Base-by-base conservation (phyloP, 2,888 invertebrate species). In the Epinotia demarniana region DNA sequence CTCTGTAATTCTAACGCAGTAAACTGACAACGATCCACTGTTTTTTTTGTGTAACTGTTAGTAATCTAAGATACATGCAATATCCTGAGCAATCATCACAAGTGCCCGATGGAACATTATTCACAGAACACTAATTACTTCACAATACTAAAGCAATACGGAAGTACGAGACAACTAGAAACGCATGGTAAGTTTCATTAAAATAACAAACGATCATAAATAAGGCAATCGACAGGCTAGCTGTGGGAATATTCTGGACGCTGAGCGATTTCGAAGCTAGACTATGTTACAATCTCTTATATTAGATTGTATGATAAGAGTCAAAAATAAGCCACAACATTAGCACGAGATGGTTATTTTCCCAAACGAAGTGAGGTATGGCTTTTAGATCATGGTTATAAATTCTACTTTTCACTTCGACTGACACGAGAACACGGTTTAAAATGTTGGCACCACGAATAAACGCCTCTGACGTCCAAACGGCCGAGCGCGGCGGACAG, bases 171-270 rank as follows among this genome's bases (percentile, higher is more conserved):
- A 66, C 69, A 60, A 55, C 75, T 33, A 62, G 66, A 72, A 75
- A 72, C 33, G 67, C 72, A 75, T 75, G 72, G 60, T 64, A 63
- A 16, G 61, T 67, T 72, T 72, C 75, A 72, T 75, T 75, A 75
- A 72, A 75, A 75, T 72, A 75, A 79, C 80, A 83, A 86, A 84
- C 80, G 84, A 84, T 81, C 83, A 87, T 89, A 89, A 89, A 89
- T 89, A 86, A 87, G 78, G 66, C 76, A 80, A 84, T 84, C 82
- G 89, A 87, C 89, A 87, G 88, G 85, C 86, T 85, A 80, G 80
- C 79, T 79, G 81, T 81, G 79, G 81, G 82, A 78, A 78, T 80
- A 83, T 82, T 81, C 84, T 82, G 82, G 80, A 72, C 79, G 81
- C 85, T 86, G 86, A 85, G 85, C 87, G 86, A 88, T 81, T 80